Base-by-base conservation (phyloP, 2,888 invertebrate genomes). In the Embidobia sp. region DNA sequence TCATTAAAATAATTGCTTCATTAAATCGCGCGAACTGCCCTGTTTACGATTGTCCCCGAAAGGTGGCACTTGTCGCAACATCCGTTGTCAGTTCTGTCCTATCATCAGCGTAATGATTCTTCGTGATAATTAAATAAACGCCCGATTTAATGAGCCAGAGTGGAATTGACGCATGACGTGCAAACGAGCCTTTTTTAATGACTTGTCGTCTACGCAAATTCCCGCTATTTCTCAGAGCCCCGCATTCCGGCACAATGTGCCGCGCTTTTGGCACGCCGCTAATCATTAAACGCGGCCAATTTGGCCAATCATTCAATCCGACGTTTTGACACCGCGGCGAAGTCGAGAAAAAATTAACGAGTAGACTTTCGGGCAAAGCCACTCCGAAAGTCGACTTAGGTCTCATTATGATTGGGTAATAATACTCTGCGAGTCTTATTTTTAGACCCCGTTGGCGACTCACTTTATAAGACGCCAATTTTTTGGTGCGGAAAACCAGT, bases 141-240 rank as follows among this genome's bases (percentile, higher is more conserved):
- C 33, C 18, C 4, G 7, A 35, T 5, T 59, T 44, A 70, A 70
- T 59, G 59, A 33, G 18, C 15, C 42, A 31, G 33, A 59, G 16
- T 27, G 49, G 49, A 49, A 59, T 59, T 40, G 59, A 51, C 49
- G 61, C 70, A 46, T 61, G 59, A 59, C 49, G 49, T 13, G 40
- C 42, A 69, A 69, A 69, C 69, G 69, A 69, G 69, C 42, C 48
- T 22, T 69, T 51, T 69, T 70, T 70, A 61, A 70, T 61, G 61
- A 70, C 61, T 59, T 70, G 70, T 70, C 61, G 53, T 69, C 48
- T 27, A 40, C 10, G 29, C 31, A 29, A 13, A 31, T 66, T 33
- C 15, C 35, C 57, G 29, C 48, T 33, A 49, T 49, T 57, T 49
- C 57, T 69, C 67, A 48, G 16, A 10, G 15, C 10, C 10, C 26